Conservation (phyloP, 2,888 invertebrate genomes). For the Sarcophaga caerulescens region DNA sequence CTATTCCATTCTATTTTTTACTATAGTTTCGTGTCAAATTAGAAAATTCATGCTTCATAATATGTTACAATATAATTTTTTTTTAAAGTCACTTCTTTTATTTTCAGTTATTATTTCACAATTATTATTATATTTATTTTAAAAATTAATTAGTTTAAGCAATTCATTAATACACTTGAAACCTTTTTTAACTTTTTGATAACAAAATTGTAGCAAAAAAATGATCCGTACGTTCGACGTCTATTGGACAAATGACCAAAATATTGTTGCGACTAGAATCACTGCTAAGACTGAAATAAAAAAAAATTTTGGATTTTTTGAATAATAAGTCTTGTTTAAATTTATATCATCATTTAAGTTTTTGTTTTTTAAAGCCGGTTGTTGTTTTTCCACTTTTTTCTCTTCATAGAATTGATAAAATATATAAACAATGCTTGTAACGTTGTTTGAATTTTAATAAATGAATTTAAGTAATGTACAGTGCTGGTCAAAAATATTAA, state of each 20-base stretch:
- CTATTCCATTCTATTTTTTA: no score
- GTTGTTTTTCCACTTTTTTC: slow-evolving; percentile 16
- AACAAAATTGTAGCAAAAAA: background rate
- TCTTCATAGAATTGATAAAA: background rate
- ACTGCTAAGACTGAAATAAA: slow-evolving; percentile 49
- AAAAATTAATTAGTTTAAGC: no score
- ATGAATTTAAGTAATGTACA: slow-evolving; percentile 44
- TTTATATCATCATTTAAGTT: slow-evolving; percentile 29
- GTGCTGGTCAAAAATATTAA: no score
- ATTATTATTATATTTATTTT: no score
- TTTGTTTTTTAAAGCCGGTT: slow-evolving; percentile 58
- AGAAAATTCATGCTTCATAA: no score
- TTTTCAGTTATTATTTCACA: no score
- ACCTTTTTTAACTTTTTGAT: background rate
- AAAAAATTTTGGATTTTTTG: slow-evolving; percentile 23
- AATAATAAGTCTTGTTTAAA: slow-evolving; percentile 48
- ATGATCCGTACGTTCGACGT: background rate
- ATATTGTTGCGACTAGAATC: slow-evolving; percentile 60
- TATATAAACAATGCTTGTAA: slow-evolving; percentile 27
- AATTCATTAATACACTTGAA: no score
- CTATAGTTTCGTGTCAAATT: no score
- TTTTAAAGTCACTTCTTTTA: no score
- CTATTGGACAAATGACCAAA: slow-evolving; percentile 19
- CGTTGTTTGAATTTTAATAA: slow-evolving; percentile 58
- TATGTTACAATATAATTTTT: no score